Conservation (phyloP, 2,797 vertebrate species). For the Urosaurus nigricauda region DNA sequence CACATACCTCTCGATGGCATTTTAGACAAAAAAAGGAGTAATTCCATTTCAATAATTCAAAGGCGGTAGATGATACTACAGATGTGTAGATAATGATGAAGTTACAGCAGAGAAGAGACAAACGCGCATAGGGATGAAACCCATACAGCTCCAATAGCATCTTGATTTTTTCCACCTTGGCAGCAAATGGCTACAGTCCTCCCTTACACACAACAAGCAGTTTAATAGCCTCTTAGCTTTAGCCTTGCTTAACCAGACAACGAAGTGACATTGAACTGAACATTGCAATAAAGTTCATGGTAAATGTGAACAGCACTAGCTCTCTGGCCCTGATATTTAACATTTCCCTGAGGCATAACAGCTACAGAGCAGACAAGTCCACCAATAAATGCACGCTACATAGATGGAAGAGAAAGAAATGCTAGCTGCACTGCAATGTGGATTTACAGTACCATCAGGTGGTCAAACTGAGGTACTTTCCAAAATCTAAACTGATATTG, state of each 20-base stretch:
- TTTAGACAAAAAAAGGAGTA: background rate
- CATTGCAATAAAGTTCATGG: slow-evolving; percentile 22
- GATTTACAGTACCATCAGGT: slow-evolving; percentile 19
- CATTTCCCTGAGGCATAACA: slow-evolving; percentile 24
- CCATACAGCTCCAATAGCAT: background rate
- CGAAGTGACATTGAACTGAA: slow-evolving; percentile 24
- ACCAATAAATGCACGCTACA: background rate
- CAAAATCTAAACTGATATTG: background rate
- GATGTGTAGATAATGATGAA: background rate
- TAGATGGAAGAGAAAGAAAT: background rate
- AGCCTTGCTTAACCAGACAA: slow-evolving; percentile 19
- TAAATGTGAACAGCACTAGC: slow-evolving; percentile 30
- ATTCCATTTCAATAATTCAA: slow-evolving; percentile 10
- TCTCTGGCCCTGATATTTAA: slow-evolving; percentile 34
- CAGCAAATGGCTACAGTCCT: slow-evolving; percentile 7
- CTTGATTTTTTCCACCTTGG: background rate
- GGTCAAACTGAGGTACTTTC: background rate
- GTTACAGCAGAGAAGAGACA: no score
- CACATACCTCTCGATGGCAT: background rate
- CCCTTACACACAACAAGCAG: slow-evolving; percentile 6
- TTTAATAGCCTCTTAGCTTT: background rate
- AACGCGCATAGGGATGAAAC: background rate
- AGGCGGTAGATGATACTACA: background rate
- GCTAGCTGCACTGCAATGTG: background rate
- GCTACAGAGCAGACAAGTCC: background rate